Conservation (phyloP, 2,113 vertebrate species). For the Nerophis ophidion region DNA sequence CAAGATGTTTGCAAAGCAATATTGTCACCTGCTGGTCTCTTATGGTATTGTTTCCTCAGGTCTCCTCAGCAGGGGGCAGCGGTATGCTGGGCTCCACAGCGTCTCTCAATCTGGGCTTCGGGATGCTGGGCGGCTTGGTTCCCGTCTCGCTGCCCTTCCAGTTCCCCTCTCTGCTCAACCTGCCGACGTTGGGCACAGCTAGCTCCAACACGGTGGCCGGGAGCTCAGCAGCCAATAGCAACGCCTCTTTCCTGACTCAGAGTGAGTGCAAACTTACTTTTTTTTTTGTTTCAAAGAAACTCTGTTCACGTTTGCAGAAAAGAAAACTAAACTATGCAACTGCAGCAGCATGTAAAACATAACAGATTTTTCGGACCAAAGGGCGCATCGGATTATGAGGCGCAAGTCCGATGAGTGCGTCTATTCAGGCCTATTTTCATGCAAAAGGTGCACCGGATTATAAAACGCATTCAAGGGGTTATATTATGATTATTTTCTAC, state of each 20-base stretch:
- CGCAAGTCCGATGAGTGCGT: too few relatives aligned
- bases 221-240: conserved; percentile 58
- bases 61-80: conserved; percentile 79
- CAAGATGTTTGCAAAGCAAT: too few relatives aligned
- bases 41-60: conserved; percentile 62
- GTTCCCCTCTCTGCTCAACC: conserved; percentile 88
- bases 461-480: too few relatives aligned
- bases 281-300: too few relatives aligned
- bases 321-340: too few relatives aligned
- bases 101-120: conserved; percentile 87
- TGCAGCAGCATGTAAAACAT: too few relatives aligned
- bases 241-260: conserved; percentile 66
- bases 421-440: too few relatives aligned
- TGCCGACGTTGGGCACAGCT: conserved; percentile 74
- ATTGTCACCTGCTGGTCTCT: not conserved
- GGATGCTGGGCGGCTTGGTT: conserved; percentile 95
- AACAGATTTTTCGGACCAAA: too few relatives aligned
- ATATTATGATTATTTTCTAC: too few relatives aligned
- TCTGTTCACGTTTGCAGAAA: too few relatives aligned
- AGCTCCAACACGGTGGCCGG: conserved; percentile 67
- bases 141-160: conserved; percentile 95
- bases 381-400: too few relatives aligned
- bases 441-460: too few relatives aligned
- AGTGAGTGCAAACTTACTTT: conserved; percentile 57
- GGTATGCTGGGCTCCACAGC: conserved; percentile 80